Percentiles rank a stretch among this genome's conserved stretches.
Evolutionary conservation across 2,797 vertebrate genomes (phyloP).

Genomic region (Synanceia verrucosa): DNA sequence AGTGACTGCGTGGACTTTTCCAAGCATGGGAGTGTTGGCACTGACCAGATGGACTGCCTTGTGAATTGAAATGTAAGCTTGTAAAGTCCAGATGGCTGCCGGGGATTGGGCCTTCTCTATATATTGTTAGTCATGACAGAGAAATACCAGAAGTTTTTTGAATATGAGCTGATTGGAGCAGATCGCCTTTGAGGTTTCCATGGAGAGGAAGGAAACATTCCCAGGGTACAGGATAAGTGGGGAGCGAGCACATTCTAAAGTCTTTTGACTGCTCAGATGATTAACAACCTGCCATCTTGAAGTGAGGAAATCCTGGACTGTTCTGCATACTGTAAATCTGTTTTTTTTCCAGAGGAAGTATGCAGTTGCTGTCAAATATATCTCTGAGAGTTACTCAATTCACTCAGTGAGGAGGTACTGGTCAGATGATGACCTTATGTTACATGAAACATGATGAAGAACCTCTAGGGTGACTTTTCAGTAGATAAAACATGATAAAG

Average conservation of each 20-base stretch:
- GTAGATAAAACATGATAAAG: too few species aligned
- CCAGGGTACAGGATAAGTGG: slow-evolving; percentile 39
- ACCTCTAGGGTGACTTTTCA: too few species aligned
- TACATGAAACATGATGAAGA: too few species aligned
- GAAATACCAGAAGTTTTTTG: slow-evolving; percentile 38
- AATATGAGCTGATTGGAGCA: slow-evolving; percentile 52
- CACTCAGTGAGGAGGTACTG: slow-evolving; percentile 1
- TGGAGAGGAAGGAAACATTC: slow-evolving; percentile 66
- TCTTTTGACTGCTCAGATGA: slow-evolving; percentile 48
- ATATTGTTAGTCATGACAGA: slow-evolving; percentile 34
- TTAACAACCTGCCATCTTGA: slow-evolving; percentile 41
- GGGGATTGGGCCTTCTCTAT: slow-evolving; percentile 23
- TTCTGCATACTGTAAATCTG: slow-evolving; percentile 52
- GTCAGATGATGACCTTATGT: too few species aligned
- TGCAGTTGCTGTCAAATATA: slow-evolving; percentile 39
- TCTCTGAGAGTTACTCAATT: not conserved
- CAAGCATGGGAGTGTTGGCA: slow-evolving; percentile 44
- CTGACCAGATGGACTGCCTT: slow-evolving; percentile 28
- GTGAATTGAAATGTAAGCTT: slow-evolving; percentile 57
- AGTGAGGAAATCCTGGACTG: slow-evolving; percentile 47
- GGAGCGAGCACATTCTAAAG: slow-evolving; percentile 38
- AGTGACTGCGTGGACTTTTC: slow-evolving; percentile 18
- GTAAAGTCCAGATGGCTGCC: slow-evolving; percentile 56
- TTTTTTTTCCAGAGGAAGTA: slow-evolving; percentile 52
- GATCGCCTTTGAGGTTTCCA: slow-evolving; percentile 57